Evolutionary conservation across 1,140 invertebrate genomes (phyloP), one percentile per base, ranked within the genome.

Genomic region (Dreissena polymorpha): DNA sequence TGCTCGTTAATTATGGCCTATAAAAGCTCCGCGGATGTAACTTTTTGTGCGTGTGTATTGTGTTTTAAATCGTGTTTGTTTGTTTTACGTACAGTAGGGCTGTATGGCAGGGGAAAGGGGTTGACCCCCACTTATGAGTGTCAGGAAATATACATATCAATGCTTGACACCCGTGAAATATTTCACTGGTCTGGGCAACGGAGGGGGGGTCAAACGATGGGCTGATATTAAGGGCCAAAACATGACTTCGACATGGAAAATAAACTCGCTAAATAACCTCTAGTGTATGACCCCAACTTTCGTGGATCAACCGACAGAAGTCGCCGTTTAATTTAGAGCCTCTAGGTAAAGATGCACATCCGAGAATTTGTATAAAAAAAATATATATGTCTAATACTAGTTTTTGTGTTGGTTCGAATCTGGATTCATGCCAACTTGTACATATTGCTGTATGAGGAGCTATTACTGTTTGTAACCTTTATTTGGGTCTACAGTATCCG

Each of bases 141-240:
- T 80, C 78, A 25, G 10, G 2, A 50, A 70, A 64, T 64, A 49
- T 80, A 80, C 68, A 63, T 80, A 80, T 80, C 68, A 80, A 72
- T 80, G 55, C 53, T 60, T 80, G 78, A 80, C 78, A 80, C 60
- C 78, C 60, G 39, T 80, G 78, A 80, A 80, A 72, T 80, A 80
- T 80, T 72, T 80, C 25, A 67, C 6, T 21, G 18, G 27, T 27
- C 29, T 68, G 70, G 51, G 69, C 68, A 55, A 10, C 67, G 8
- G 49, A 69, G 78, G 69, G 78, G 69, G 72, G 63, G 72, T 68
- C 23, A 72, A 80, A 64, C 78, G 64, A 0, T 21, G 51, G 16
- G 27, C 13, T 57, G 65, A 6, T 14, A 70, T 68, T 70, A 27
- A 57, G 51, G 39, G 51, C 49, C 50, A 57, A 39, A 57, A 57